These are phyloP conservation scores for Poeciliopsis prolifica DNA, from an alignment of 2,113 vertebrate genomes.

Conservation along the genomic window DNA sequence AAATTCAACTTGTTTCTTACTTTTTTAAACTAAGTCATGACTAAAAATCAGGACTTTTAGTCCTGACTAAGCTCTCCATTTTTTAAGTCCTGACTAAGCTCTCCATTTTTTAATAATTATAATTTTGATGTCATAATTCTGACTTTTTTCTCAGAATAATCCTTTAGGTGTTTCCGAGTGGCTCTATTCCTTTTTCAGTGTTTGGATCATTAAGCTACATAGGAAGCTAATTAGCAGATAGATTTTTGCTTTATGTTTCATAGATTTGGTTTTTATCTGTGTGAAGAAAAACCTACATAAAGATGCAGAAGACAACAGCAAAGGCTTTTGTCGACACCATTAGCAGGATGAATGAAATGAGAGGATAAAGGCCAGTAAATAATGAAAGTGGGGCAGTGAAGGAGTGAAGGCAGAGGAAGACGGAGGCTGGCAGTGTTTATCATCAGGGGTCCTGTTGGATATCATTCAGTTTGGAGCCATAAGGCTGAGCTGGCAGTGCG, in stretches of 20 bases:
- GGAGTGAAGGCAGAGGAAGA: conserved; percentile 25
- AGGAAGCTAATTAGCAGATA: no score
- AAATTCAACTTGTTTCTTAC: no score
- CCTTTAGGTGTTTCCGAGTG: no score
- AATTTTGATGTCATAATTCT: no score
- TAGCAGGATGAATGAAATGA: conserved; percentile 22
- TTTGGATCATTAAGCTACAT: no score
- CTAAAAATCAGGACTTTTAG: no score
- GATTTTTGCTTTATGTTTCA: neutral
- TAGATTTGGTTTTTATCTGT: neutral
- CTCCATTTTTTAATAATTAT: no score
- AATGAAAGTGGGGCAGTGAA: conserved; percentile 11
- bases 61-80: no score
- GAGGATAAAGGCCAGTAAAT: conserved; percentile 8
- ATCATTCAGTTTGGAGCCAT: conserved; percentile 59
- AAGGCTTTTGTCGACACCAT: conserved; percentile 19
- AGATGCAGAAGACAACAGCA: conserved; percentile 17
- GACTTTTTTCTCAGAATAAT: no score
- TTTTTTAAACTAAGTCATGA: no score
- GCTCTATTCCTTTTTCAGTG: no score
- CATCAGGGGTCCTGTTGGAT: conserved; percentile 58
- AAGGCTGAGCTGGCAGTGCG: conserved; percentile 47
- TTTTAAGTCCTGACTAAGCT: no score
- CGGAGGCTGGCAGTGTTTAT: conserved; percentile 46
- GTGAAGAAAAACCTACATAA: neutral